Evolutionary conservation across 2,113 vertebrate species (phyloP).

Genomic region (Ailuropoda melanoleuca): DNA sequence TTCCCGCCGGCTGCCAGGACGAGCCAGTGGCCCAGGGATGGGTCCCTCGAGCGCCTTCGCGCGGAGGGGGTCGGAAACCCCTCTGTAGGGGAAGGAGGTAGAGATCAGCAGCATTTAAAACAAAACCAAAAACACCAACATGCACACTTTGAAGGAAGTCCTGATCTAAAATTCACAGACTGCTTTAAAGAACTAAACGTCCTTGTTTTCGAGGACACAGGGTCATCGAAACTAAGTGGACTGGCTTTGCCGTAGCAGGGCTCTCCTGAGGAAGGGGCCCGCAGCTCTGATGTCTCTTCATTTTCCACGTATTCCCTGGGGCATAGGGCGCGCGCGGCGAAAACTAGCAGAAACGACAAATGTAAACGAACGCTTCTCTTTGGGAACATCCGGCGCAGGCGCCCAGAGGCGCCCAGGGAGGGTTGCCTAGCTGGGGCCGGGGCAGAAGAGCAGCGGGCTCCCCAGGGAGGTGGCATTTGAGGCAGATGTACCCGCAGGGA

Average conservation of each 20-base stretch:
- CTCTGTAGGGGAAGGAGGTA: neutral
- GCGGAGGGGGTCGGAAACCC: neutral
- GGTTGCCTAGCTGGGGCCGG: fast-evolving
- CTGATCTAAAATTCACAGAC: neutral
- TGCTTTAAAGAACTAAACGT: neutral
- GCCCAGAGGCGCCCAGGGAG: neutral
- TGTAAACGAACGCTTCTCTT: neutral
- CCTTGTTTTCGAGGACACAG: neutral
- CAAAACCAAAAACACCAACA: neutral
- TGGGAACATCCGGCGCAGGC: fast-evolving
- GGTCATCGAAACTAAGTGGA: neutral
- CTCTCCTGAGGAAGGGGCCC: neutral
- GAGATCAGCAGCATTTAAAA: neutral
- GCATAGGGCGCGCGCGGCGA: neutral
- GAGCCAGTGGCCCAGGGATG: neutral
- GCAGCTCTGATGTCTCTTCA: neutral
- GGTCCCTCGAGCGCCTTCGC: neutral
- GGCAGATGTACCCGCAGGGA: neutral
- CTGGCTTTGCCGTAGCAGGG: neutral
- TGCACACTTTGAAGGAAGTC: neutral
- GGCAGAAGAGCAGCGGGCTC: neutral
- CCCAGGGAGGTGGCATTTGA: neutral
- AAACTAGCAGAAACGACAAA: neutral
- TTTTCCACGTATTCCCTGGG: neutral
- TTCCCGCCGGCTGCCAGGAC: neutral